Evolutionary conservation across 2,797 vertebrate species (phyloP), one percentile per base, ranked within the genome.

Genomic region (Choloepus didactylus): DNA sequence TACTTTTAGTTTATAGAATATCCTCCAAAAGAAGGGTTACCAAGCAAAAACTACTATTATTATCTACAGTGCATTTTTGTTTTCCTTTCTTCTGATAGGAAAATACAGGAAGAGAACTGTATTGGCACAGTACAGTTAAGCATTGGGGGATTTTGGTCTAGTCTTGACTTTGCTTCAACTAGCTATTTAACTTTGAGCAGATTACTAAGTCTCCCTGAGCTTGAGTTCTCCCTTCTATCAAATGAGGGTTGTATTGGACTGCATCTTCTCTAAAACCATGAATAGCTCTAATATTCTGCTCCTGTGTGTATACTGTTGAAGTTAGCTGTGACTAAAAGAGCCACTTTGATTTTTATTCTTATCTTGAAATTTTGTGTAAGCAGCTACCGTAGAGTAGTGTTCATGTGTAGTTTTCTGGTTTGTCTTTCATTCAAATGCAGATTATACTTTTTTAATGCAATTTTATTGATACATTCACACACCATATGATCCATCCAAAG

Each of bases 1-100:
- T 1, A 46, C 23, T 95, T 97, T 82, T 84, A 62, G n/a, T 89
- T 38, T 93, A 70, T 95, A 69, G 88, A 89, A 18, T 0, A 18
- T 69, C 16, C 15, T 83, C 83, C 56, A 23, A 31, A 83, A 91
- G 49, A 94, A 83, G n/a, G 2, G 12, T 12, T 76, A 92, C 66
- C 67, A 41, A 76, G 19, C 29, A 51, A 70, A 89, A 59, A 1
- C 23, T 31, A 62, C 31, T 44, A 46, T 54, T 89, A 16, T 6
- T 59, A 21, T 56, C 27, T 86, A 25, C 16, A 27, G 51, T 89
- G 56, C 44, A n/a, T 3, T 72, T 2, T 60, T 14, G 62, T 84
- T 82, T 41, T 31, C 11, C 54, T 77, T 66, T 38, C 70, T 81
- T 89, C 6, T n/a, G 3, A 62, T 27, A 16, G 6, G 27, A 92